Evolutionary conservation across 2,888 invertebrate species (phyloP), one percentile per base, ranked within the genome.

Genomic region (Dyspetes luteomarginatus): DNA sequence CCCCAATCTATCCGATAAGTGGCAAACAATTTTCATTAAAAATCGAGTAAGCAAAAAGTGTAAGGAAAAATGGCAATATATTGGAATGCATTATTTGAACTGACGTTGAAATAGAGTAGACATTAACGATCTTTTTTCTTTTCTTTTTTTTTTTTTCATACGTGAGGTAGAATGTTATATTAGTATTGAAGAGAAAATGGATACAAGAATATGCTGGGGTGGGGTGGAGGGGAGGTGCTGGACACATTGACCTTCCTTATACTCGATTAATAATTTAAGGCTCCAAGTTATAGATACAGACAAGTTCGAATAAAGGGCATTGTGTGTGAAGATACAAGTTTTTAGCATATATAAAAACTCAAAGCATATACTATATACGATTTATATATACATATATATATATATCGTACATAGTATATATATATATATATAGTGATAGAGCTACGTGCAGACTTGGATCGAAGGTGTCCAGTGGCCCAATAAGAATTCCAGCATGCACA

Each of bases 201-300:
- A 56, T 28, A 28, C 12, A 56, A 4, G 30, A 26, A 15, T 56
- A 17, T 56, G 19, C 28, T n/a, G n/a, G n/a, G n/a, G n/a, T n/a
- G n/a, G n/a, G n/a, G n/a, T n/a, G n/a, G n/a, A n/a, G 45, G 17
- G 17, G 64, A 30, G 30, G 72, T 74, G 77, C 60, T 60, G 62
- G 75, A 72, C 77, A 50, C 84, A 83, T 79, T 82, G 86, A 88
- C 88, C 88, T 88, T 88, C 85, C 83, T 86, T 84, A 85, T 78
- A 85, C 71, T 71, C 26, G n/a, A 60, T 80, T 78, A 84, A 88
- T 85, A 84, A 86, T 88, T 88, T 30, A 88, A 75, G 30, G 15
- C 4, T 9, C 12, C 2, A 19, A 4, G 56, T 60, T 67, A 62
- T 67, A 55, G 81, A 55, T 30, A 58, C 24, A 28, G 4, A n/a